Evolutionary conservation across 2,888 invertebrate genomes (phyloP), one percentile per base, ranked within the genome.

Genomic region (Coelinius sp.): DNA sequence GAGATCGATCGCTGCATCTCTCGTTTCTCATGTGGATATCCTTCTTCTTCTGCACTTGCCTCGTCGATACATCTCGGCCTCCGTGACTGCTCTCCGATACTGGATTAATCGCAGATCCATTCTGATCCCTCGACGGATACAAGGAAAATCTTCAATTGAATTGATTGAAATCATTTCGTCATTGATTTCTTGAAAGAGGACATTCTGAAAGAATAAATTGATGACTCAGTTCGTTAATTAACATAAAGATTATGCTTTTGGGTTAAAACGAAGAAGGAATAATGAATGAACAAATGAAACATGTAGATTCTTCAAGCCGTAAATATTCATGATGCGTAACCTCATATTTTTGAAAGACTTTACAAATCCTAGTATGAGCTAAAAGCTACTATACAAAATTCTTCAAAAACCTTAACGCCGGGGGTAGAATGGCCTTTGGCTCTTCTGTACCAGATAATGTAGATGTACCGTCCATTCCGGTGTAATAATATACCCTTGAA

Each of bases 311-410:
- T 73, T 71, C 27, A 27, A 69, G 66, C 70, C 76, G 78, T 79
- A 80, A 82, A 82, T 83, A 82, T 80, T 77, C 68, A 77, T 80
- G 79, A 83, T 78, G 74, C 77, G 80, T 78, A 76, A 76, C 77
- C 79, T 81, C 79, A 80, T 83, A 83, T 81, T 82, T 83, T 63
- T 78, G 81, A 80, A 80, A 83, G 75, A 77, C 77, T 78, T 78
- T 83, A 80, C 77, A 77, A 81, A 76, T 77, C 75, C 77, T 76
- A 65, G 66, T 73, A 4, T 17, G 17, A 10, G 22, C 53, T n/a
- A 52, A 17, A 20, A 10, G n/a, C 25, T 56, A 56, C 25, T 56
- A 14, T 25, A 24, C 25, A 14, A 53, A 25, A 25, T n/a, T n/a
- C 12, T 10, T 2, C 35, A 35, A 38, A 62, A 38, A 68, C 12